A percentile compares a stretch with the other conserved stretches of the same genome.
phyloP scores from a whole-genome alignment of 2,797 vertebrate species.

The Myioborus melanocephalus region DNA sequence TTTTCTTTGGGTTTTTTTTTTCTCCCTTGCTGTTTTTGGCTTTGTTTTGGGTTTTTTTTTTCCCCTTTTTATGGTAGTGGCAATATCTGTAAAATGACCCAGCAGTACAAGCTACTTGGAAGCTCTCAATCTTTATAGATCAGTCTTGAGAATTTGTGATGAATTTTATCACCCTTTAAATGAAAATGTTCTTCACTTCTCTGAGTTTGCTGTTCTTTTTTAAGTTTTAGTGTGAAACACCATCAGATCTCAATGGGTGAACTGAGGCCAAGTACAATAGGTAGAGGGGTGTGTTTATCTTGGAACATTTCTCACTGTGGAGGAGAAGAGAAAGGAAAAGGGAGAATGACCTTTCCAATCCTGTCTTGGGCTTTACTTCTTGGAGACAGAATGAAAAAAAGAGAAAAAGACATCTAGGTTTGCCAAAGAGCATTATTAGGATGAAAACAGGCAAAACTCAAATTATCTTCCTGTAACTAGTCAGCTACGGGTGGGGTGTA shows the following conservation, averaged over 20 bases:
- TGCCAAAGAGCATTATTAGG: neutral
- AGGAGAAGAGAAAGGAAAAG: neutral
- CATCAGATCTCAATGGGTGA: neutral
- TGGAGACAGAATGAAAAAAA: neutral
- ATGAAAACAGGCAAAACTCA: neutral
- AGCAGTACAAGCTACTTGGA: neutral
- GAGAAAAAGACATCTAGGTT: neutral
- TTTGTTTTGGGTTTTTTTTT: neutral
- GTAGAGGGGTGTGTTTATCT: neutral
- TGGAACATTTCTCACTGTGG: neutral
- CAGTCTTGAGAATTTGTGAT: neutral
- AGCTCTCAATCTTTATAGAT: neutral
- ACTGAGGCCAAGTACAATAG: neutral
- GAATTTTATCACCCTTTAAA: neutral
- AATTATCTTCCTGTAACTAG: neutral
- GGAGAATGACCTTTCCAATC: neutral
- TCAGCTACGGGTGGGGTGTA: neutral
- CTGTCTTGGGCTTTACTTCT: neutral
- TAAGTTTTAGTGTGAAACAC: neutral
- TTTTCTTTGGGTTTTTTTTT: neutral
- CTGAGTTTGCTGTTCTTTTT: neutral
- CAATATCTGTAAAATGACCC: neutral
- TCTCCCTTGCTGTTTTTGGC: rapidly evolving
- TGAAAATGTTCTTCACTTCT: neutral
- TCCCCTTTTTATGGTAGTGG: neutral